Conservation (phyloP, 2,888 invertebrate genomes). For the Tachystola acroxantha region DNA sequence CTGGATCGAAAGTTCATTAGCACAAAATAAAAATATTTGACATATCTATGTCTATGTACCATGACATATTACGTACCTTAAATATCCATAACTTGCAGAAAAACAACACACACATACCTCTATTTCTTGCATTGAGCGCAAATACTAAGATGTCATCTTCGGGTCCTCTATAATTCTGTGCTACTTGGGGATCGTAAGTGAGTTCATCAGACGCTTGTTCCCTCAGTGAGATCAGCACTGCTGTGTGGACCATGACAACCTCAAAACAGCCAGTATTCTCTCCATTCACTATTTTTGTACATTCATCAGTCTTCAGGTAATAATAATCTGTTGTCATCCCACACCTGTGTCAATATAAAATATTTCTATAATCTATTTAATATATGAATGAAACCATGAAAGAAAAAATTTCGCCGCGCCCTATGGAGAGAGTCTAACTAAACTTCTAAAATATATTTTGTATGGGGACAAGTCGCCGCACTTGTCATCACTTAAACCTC, state of each 20-base stretch:
- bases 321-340: slow-evolving; percentile 93
- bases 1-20: too few species aligned
- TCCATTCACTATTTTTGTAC: slow-evolving; percentile 86
- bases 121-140: slow-evolving; percentile 87
- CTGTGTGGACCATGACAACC: slow-evolving; percentile 96
- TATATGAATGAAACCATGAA: too few species aligned
- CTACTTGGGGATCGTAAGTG: slow-evolving; percentile 84
- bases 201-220: slow-evolving; percentile 77
- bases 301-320: slow-evolving; percentile 89
- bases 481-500: too few species aligned
- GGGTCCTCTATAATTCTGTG: slow-evolving; percentile 84
- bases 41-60: too few species aligned
- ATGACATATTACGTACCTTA: too few species aligned
- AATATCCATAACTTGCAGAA: too few species aligned
- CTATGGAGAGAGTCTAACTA: too few species aligned
- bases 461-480: too few species aligned
- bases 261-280: slow-evolving; percentile 84
- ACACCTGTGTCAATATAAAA: slow-evolving; percentile 58
- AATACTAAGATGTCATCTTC: slow-evolving; percentile 96
- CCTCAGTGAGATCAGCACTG: slow-evolving; percentile 88
- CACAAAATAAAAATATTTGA: too few species aligned
- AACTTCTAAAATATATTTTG: too few species aligned
- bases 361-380: too few species aligned
- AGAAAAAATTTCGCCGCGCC: too few species aligned
- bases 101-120: slow-evolving; percentile 58